Base-by-base conservation (phyloP, 2,888 invertebrate genomes). In the Hirtodrosophila duncani region DNA sequence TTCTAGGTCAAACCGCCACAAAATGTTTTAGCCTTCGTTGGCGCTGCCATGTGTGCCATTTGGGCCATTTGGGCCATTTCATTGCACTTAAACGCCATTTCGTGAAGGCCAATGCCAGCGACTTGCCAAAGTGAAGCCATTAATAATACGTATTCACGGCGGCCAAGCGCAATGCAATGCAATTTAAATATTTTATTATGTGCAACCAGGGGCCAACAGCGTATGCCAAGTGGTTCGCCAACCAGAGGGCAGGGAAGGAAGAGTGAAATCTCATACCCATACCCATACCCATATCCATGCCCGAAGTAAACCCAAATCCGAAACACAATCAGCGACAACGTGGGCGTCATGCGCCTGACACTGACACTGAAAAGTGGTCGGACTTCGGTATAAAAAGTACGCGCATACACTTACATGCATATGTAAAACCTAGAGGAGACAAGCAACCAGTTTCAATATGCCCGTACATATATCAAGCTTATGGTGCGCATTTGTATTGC, bases 331-430 rank as follows among this genome's bases (percentile, higher is more conserved):
- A n/a, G n/a, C n/a, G n/a, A n/a, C n/a, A 20, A 30, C 31, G 71
- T 71, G 63, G 71, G 78, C 60, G 78, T 65, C n/a, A n/a, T n/a
- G 53, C 26, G 42, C 13, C 51, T 77, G 71, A 69, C 74, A 63
- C 51, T 77, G 71, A 69, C 74, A 63, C 52, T 65, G 66, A 71
- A 57, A 77, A 69, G 74, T 63, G 50, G 78, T 61, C 50, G 36
- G 43, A 41, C 36, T 23, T 9, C 17, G 34, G 16, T 16, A 16
- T 16, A n/a, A 33, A 48, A 45, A 10, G 29, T 21, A n/a, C n/a
- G n/a, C n/a, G n/a, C n/a, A n/a, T n/a, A n/a, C n/a, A n/a, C n/a
- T n/a, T n/a, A n/a, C n/a, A n/a, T n/a, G n/a, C n/a, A n/a, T n/a
- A n/a, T n/a, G n/a, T n/a, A n/a, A 13, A 24, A 10, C 24, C 41